These are phyloP conservation scores for Entelurus aequoreus DNA, from an alignment of 2,113 vertebrate genomes.

Conservation along the genomic window DNA sequence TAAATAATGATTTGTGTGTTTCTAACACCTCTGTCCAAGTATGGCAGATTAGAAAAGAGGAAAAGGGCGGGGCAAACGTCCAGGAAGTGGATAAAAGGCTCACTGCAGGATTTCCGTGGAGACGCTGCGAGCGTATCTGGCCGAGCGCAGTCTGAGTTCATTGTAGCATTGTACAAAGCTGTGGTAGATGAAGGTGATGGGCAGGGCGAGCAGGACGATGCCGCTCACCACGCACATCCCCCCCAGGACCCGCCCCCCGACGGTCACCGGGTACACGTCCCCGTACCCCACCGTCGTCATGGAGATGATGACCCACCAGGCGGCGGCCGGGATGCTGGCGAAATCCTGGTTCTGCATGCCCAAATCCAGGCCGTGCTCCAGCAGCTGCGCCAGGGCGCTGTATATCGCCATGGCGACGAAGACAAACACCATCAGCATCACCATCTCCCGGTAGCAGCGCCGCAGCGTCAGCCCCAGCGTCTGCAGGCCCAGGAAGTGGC, in stretches of 20 bases:
- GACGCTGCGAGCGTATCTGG: conserved; percentile 83
- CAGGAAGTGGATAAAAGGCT: conserved; percentile 18
- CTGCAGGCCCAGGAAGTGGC: conserved; percentile 97
- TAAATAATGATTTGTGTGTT: conserved; percentile 44
- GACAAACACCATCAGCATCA: conserved; percentile 97
- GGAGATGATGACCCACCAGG: conserved; percentile 99
- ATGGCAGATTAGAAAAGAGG: too few species aligned
- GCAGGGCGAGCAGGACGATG: conserved; percentile 92
- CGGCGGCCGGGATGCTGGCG: conserved; percentile 94
- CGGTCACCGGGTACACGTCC: conserved; percentile 94
- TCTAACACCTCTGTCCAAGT: conserved; percentile 14
- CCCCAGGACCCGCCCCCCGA: conserved; percentile 92
- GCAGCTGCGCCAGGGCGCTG: conserved; percentile 93
- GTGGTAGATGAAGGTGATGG: conserved; percentile 99
- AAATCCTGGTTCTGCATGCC: conserved; percentile 87
- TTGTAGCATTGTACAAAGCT: conserved; percentile 99
- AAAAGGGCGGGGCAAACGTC: too few species aligned
- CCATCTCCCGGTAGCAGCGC: conserved; percentile 96
- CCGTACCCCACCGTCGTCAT: conserved; percentile 99
- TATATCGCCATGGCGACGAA: conserved; percentile 98
- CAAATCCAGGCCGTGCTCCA: conserved; percentile 94
- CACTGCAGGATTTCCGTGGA: conserved; percentile 84
- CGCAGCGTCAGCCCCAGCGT: conserved; percentile 94
- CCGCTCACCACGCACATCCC: conserved; percentile 97
- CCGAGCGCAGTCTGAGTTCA: conserved; percentile 91